Base-by-base conservation (phyloP, 2,797 vertebrate genomes). In the Amphiprion clarkii region DNA sequence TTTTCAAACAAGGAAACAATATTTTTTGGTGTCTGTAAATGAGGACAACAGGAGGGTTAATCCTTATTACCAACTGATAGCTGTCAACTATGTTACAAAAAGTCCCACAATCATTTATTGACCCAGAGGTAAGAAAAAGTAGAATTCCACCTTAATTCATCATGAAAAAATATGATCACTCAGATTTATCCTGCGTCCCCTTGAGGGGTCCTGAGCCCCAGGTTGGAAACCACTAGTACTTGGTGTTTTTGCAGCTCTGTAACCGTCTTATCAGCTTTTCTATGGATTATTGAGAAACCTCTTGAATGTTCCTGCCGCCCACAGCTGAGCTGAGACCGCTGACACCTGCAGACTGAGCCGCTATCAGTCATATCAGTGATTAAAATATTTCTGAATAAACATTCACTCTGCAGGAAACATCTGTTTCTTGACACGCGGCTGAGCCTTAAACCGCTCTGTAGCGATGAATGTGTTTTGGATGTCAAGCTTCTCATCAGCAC, bases 271-370 rank as follows among this genome's bases (percentile, higher is more conserved):
- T 83, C 70, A 5, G 57, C 58, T 65, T 17, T 19, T 54, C 21
- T 29, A 40, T 76, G 36, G 19, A 53, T 74, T 31, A 19, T 1
- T 51, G 44, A n/a, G 55, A 54, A 80, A 66, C 6, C 3, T 46
- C 3, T 13, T n/a, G 39, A 59, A 60, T 69, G 13, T 62, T 49
- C 29, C 46, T 46, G 19, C 19, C 46, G 46, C 46, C 40, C 6
- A 6, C 44, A 49, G 54, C 49, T 29, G 21, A 65, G 33, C 42
- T 70, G 42, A 73, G 53, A 77, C 25, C 66, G 25, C 58, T 21
- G 49, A 64, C 78, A 63, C 77, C 81, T 87, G 85, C 49, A 42
- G 21, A 49, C 57, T 14, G 11, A 55, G 14, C 48, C 14, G 48
- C 14, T 53, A n/a, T 67, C 52, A 19, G 17, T 1, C 31, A 21